Evolutionary conservation across 2,113 vertebrate genomes (phyloP), one percentile per base, ranked within the genome.

Genomic region (Myrmecobius fasciatus): DNA sequence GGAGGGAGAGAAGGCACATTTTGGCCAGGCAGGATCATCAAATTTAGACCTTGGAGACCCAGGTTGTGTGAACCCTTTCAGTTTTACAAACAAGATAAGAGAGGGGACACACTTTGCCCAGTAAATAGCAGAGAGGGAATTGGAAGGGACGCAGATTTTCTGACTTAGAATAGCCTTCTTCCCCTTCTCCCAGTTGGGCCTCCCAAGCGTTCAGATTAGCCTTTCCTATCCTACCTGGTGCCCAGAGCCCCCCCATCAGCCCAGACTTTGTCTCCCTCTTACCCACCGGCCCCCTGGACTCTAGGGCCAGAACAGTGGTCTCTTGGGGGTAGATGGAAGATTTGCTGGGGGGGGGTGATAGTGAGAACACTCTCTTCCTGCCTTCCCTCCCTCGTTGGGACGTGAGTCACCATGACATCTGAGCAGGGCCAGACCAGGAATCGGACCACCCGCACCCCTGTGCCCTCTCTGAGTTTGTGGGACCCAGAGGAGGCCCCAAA

Each of bases 371-470:
- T 83, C 20, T 83, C 67, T 83, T 83, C 67, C n/a, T 83, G 67
- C 6, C n/a, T 43, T 17, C 36, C 67, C 20, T 43, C 89, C 94
- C 90, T 43, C 51, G n/a, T 14, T 96, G 92, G 92, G 56, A 67
- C 75, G 54, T 60, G 93, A 95, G 93, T 89, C 93, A 94, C 17
- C 14, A 0, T 47, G 89, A 91, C 95, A 97, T 96, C 96, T 97
- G 96, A 83, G 25, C 96, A 90, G 88, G 88, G 94, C 93, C 94
- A 96, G 51, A 94, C 92, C 94, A 94, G 91, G 95, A 96, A 92
- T 90, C 92, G 89, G 94, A 95, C 75, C 94, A 67, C 53, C 43
- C 49, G 5, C 43, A 49, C 11, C 54, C 25, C 36, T 43, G 67
- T 83, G 1, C 26, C 83, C 52, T 26, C 43, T 88, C 60, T 52